phyloP scores from a whole-genome alignment of 2,888 invertebrate species.

The Tolmerus cingulatus region DNA sequence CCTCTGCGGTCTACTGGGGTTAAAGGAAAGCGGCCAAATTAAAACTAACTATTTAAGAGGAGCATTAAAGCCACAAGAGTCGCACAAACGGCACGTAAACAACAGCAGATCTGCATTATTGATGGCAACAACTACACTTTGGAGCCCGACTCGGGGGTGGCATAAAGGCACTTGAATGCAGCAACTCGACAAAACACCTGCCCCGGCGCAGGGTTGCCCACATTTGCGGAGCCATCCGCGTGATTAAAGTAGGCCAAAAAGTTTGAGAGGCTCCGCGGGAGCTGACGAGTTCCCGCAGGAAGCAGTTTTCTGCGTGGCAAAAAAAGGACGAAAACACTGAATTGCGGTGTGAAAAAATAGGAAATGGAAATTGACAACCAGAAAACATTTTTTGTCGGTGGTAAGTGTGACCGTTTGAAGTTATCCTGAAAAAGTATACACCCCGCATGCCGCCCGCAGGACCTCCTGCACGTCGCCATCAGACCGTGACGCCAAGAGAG shows the following conservation, averaged over 20 bases:
- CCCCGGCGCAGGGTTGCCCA: background rate
- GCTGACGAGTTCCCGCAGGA: background rate
- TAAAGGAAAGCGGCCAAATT: background rate
- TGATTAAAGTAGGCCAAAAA: background rate
- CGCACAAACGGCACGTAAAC: background rate
- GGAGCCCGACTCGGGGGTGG: background rate
- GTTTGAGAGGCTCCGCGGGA: background rate
- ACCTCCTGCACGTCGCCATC: background rate
- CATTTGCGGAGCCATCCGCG: background rate
- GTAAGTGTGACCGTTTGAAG: background rate
- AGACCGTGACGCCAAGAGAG: background rate
- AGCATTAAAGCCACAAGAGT: background rate
- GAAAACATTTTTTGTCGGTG: background rate
- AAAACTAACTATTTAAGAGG: background rate
- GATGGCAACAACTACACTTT: background rate
- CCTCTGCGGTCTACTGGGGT: background rate
- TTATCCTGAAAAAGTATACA: background rate
- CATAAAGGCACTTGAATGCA: background rate
- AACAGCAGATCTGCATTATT: background rate
- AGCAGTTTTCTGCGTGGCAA: background rate
- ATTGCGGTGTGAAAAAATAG: slow-evolving; percentile 10
- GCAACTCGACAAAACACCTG: background rate
- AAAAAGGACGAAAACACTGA: background rate
- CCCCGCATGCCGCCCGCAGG: background rate
- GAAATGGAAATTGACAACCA: slow-evolving; percentile 24